Percentiles rank a stretch among this genome's conserved stretches.
Conservation (phyloP, 1,140 invertebrate species). For the Sarcophaga bullata region DNA sequence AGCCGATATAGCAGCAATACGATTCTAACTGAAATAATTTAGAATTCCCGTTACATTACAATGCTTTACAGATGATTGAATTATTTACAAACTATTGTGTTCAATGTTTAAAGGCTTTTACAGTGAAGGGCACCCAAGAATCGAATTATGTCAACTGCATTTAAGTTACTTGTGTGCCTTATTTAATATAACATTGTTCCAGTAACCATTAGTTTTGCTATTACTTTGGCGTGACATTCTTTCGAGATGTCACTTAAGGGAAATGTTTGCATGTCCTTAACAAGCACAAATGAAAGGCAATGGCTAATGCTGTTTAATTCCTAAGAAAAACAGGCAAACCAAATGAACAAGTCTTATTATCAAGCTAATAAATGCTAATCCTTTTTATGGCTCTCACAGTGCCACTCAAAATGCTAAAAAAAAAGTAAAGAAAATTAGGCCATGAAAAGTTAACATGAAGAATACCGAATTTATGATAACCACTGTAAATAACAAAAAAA, state of each 20-base stretch:
- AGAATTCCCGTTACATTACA: no score
- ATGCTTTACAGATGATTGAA: no score
- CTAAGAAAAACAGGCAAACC: neutral
- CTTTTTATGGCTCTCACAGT: constrained; percentile 6
- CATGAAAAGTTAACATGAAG: neutral
- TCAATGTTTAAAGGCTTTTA: no score
- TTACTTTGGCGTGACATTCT: neutral
- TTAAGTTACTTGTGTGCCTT: no score
- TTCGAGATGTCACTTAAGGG: constrained; percentile 6
- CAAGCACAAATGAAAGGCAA: neutral
- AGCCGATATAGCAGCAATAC: no score
- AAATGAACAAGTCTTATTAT: neutral
- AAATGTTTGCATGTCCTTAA: constrained; percentile 12
- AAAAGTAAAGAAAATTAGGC: neutral
- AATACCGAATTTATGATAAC: neutral
- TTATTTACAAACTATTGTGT: no score
- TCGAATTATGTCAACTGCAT: no score
- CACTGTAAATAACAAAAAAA: neutral
- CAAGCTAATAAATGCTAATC: constrained; percentile 17
- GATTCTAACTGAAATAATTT: no score
- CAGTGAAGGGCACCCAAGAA: no score
- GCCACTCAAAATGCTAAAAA: neutral
- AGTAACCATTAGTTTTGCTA: neutral
- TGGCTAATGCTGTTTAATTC: neutral
- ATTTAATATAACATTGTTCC: no score